A percentile compares a stretch with the other conserved stretches of the same genome.
Evolutionary conservation across 2,888 invertebrate genomes (phyloP).

Genomic region (Phortica okadai): DNA sequence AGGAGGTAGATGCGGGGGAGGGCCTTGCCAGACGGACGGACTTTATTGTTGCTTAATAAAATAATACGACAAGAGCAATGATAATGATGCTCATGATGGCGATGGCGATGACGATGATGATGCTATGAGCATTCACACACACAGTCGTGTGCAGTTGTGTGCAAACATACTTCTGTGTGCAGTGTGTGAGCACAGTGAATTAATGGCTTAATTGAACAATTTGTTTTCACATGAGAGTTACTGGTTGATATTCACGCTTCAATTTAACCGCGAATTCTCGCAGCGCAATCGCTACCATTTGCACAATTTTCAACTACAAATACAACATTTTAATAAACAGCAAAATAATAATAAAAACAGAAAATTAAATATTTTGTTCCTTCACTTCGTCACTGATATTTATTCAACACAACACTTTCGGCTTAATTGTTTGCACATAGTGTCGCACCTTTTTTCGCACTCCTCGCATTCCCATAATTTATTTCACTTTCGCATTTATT

Average conservation of each 20-base stretch:
- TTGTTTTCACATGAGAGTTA: slow-evolving; percentile 69
- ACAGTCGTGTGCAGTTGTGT: slow-evolving; percentile 38
- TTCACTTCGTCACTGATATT: slow-evolving; percentile 22
- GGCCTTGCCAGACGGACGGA: slow-evolving; percentile 26
- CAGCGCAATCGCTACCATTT: slow-evolving; percentile 38
- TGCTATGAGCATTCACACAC: slow-evolving; percentile 27
- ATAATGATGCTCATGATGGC: slow-evolving; percentile 37
- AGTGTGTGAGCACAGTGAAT: slow-evolving; percentile 61
- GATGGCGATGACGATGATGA: slow-evolving; percentile 44
- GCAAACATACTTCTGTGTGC: slow-evolving; percentile 34
- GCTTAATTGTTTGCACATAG: slow-evolving; percentile 25
- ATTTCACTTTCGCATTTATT: slow-evolving; percentile 46
- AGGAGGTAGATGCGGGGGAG: slow-evolving; percentile 18
- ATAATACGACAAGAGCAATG: slow-evolving; percentile 74
- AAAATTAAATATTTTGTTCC: slow-evolving; percentile 34
- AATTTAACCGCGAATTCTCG: slow-evolving; percentile 36
- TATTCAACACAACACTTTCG: not conserved
- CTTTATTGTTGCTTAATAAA: slow-evolving; percentile 65
- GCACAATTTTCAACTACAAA: not conserved
- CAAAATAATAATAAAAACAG: not conserved
- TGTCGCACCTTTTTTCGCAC: not conserved
- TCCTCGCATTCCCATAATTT: slow-evolving; percentile 28
- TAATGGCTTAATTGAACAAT: slow-evolving; percentile 76
- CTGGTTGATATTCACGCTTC: slow-evolving; percentile 29
- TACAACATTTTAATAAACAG: not conserved